A percentile compares a stretch with the other conserved stretches of the same genome.
phyloP scores from a whole-genome alignment of 2,113 vertebrate genomes.

The Mastomys coucha region DNA sequence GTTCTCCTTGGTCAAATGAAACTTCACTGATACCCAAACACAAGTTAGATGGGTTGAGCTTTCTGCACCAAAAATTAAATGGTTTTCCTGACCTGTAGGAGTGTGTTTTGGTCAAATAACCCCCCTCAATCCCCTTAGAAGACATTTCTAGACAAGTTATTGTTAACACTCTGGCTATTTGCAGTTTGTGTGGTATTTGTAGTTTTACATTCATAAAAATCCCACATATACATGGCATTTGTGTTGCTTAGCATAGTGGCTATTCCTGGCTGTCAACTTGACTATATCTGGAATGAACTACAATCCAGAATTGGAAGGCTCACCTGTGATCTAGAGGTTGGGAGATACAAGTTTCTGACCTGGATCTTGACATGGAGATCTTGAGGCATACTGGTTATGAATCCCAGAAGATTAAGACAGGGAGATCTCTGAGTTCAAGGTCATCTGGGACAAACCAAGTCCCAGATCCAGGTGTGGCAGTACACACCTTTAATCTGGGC shows the following conservation, averaged over 20 bases:
- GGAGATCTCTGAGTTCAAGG: no score
- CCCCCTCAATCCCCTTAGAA: constrained; percentile 45
- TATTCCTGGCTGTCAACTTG: no score
- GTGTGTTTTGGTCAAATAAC: constrained; percentile 9
- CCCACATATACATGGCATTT: constrained; percentile 16
- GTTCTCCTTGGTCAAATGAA: not conserved
- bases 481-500: no score
- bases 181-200: not conserved
- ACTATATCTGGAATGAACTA: no score
- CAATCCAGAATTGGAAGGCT: no score
- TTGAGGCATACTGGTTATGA: no score
- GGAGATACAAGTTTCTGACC: no score
- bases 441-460: no score
- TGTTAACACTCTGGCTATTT: not conserved
- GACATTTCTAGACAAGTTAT: constrained; percentile 16
- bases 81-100: not conserved
- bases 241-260: constrained; percentile 17
- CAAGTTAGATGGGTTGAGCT: not conserved
- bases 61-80: not conserved
- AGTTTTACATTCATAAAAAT: constrained; percentile 33
- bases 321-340: no score
- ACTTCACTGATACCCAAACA: not conserved
- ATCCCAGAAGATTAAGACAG: no score
- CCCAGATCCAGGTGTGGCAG: no score
- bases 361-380: no score